Percentiles rank a stretch among this genome's conserved stretches.
Conservation (phyloP, 1,140 invertebrate genomes). For the Drosophila bocki region DNA sequence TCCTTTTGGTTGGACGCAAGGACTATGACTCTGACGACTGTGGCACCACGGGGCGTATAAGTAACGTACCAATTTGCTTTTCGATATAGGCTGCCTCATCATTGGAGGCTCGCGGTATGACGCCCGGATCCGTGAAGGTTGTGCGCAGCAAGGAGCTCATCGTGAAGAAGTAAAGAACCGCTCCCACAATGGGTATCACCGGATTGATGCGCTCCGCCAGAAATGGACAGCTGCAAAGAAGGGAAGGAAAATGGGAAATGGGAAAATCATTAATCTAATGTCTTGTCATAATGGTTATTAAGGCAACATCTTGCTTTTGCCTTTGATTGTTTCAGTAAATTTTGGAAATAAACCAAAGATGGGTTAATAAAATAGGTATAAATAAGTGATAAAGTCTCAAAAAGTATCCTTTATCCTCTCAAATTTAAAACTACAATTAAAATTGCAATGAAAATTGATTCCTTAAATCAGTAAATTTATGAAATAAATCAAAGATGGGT, state of each 20-base stretch:
- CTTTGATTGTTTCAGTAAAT: conserved; percentile 11
- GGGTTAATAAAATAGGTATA: background rate
- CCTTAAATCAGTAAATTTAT: background rate
- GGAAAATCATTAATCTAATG: conserved; percentile 25
- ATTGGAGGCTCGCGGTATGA: conserved; percentile 95
- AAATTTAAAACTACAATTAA: no score
- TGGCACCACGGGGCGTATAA: background rate
- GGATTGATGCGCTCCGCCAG: conserved; percentile 92
- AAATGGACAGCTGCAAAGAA: conserved; percentile 94
- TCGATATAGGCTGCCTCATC: conserved; percentile 97
- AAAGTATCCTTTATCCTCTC: background rate
- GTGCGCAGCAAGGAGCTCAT: conserved; percentile 95
- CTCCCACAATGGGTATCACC: conserved; percentile 95
- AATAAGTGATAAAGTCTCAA: background rate
- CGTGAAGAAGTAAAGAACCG: conserved; percentile 94
- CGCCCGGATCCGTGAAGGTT: conserved; percentile 97
- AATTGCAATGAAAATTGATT: conserved; percentile 17
- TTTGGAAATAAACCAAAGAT: conserved; percentile 7
- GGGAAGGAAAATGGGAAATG: background rate
- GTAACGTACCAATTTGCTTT: conserved; percentile 90
- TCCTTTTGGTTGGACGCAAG: conserved; percentile 53
- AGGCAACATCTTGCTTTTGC: conserved; percentile 26
- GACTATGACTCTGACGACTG: conserved; percentile 13
- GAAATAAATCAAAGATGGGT: no score
- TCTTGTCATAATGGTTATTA: conserved; percentile 10